Conservation (phyloP, 2,797 vertebrate species). For the Glossophaga mutica region DNA sequence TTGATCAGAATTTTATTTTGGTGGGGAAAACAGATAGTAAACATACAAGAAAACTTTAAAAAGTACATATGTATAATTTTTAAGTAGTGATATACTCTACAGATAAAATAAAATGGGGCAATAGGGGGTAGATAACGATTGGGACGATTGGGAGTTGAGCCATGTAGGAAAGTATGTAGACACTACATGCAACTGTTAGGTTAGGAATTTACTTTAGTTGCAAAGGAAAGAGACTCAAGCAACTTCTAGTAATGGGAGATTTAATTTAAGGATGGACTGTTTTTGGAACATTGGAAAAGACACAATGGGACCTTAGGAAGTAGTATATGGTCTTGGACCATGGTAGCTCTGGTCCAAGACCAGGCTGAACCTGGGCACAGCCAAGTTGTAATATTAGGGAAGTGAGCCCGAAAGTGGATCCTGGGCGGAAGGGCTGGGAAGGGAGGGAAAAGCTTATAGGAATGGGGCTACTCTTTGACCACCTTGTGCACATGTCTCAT, state of each 20-base stretch:
- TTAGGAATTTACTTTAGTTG: not conserved
- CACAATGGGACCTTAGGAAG: not conserved
- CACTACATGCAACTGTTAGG: not conserved
- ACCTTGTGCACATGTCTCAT: not conserved
- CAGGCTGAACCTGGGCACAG: not conserved
- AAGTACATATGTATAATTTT: not conserved
- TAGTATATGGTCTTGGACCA: not conserved
- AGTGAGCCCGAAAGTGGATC: not conserved
- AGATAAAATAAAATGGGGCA: not conserved
- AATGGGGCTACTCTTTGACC: not conserved
- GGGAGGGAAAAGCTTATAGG: not conserved
- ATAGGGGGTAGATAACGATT: not conserved
- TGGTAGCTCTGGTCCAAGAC: not conserved
- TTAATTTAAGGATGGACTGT: not conserved
- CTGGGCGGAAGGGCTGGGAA: not conserved
- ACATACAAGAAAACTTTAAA: not conserved
- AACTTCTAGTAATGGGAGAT: not conserved
- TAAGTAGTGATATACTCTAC: not conserved
- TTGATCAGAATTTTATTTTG: not conserved
- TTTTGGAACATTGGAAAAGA: not conserved
- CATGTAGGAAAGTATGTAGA: not conserved
- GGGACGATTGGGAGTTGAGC: not conserved
- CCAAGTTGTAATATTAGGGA: not conserved
- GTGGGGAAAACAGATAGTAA: not conserved
- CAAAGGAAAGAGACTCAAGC: not conserved